Evolutionary conservation across 1,140 invertebrate species (phyloP).

Genomic region (Drosophila melanica): DNA sequence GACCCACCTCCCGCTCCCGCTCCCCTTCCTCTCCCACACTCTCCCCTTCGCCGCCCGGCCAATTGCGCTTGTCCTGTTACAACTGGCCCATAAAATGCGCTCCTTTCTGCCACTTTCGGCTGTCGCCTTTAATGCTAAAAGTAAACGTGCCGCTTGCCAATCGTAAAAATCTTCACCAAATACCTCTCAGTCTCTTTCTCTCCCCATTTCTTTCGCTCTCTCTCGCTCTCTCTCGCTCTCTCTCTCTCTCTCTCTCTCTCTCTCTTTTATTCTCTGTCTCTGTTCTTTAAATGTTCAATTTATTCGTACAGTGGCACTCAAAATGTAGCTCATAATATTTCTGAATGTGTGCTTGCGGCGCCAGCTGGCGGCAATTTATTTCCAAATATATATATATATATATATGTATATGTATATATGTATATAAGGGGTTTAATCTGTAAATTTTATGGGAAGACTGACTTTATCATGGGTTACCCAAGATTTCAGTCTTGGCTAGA

Average conservation of each 20-base stretch:
- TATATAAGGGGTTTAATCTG: background rate
- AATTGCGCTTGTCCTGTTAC: slow-evolving; percentile 2
- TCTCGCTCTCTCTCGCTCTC: background rate
- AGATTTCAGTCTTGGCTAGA: no score
- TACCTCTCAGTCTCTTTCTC: background rate
- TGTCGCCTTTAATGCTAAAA: slow-evolving; percentile 63
- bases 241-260: background rate
- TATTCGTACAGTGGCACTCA: slow-evolving; percentile 10
- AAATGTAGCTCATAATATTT: slow-evolving; percentile 11
- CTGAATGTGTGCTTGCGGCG: background rate
- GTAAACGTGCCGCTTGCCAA: slow-evolving; percentile 63
- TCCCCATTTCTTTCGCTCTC: no score
- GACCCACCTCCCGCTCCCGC: background rate
- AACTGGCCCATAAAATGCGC: slow-evolving; percentile 52
- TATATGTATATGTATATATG: background rate
- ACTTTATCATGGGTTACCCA: no score
- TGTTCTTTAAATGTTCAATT: slow-evolving; percentile 14
- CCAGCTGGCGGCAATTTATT: slow-evolving; percentile 16
- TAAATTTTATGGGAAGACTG: background rate
- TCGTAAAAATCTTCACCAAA: slow-evolving; percentile 55
- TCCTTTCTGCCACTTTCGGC: slow-evolving; percentile 14
- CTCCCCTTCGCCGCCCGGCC: background rate
- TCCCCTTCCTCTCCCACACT: background rate
- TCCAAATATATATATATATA: background rate
- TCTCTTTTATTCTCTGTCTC: background rate